Evolutionary conservation across 2,888 invertebrate genomes (phyloP).

Genomic region (Patella pellucida): DNA sequence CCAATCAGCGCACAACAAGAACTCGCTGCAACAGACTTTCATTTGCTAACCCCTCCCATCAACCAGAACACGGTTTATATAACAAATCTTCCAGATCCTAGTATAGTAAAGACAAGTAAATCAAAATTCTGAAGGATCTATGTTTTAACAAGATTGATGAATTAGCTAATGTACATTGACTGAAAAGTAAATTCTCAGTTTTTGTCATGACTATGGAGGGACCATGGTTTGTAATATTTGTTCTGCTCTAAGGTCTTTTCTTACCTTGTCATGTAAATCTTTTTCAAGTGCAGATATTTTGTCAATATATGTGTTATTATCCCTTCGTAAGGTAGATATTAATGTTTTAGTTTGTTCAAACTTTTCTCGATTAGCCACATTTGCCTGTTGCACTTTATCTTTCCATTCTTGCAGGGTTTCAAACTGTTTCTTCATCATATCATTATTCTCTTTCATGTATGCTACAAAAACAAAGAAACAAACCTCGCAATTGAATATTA

Average conservation of each 20-base stretch:
- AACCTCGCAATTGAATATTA: background rate
- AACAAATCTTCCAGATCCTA: too few relatives aligned
- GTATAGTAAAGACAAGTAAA: too few relatives aligned
- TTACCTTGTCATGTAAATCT: conserved; percentile 19
- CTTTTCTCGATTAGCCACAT: conserved; percentile 47
- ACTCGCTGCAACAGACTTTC: too few relatives aligned
- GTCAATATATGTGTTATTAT: conserved; percentile 50
- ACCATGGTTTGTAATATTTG: background rate
- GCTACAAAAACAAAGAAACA: conserved; percentile 40
- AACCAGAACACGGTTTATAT: too few relatives aligned
- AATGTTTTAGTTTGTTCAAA: conserved; percentile 53
- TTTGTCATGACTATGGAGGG: background rate
- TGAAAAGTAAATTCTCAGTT: too few relatives aligned
- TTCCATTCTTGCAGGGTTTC: conserved; percentile 55
- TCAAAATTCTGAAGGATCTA: too few relatives aligned
- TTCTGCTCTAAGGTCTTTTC: background rate
- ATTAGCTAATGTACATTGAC: too few relatives aligned
- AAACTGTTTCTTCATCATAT: conserved; percentile 56
- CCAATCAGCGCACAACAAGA: too few relatives aligned
- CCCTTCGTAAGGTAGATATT: conserved; percentile 41
- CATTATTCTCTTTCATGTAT: conserved; percentile 56
- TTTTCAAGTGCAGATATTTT: conserved; percentile 29
- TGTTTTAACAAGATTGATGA: too few relatives aligned
- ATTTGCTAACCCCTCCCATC: too few relatives aligned
- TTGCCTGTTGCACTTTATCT: conserved; percentile 52